Conservation (phyloP, 2,113 vertebrate genomes). For the Corythoichthys haematopterus region DNA sequence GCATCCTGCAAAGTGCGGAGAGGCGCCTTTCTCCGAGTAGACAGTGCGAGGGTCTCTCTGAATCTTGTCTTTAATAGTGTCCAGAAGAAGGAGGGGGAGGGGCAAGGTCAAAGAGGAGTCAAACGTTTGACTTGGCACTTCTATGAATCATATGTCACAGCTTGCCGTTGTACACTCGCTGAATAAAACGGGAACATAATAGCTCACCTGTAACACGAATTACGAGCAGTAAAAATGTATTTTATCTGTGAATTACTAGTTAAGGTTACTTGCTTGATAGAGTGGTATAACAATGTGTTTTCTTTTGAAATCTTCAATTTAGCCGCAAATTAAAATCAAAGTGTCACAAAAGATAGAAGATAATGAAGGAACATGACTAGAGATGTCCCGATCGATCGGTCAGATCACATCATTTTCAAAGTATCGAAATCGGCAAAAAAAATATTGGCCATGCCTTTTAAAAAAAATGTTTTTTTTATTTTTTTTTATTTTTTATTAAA, state of each 20-base stretch:
- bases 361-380: not conserved
- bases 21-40: constrained; percentile 6
- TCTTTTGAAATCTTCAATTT: not conserved
- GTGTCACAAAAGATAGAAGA: not conserved
- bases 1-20: constrained; percentile 41
- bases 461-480: too few species aligned
- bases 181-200: not conserved
- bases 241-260: not conserved
- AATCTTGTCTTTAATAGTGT: constrained; percentile 34
- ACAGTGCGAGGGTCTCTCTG: constrained; percentile 29
- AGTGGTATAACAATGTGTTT: not conserved
- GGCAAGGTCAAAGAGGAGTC: not conserved
- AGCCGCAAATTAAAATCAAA: not conserved
- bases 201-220: not conserved
- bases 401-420: too few species aligned
- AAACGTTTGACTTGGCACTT: not conserved
- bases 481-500: too few species aligned
- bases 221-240: too few species aligned
- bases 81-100: constrained; percentile 7
- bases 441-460: too few species aligned
- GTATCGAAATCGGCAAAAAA: too few species aligned
- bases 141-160: not conserved
- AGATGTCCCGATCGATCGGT: too few species aligned
- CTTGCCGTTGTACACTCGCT: not conserved
- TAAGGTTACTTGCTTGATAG: too few species aligned